phyloP scores from a whole-genome alignment of 2,113 vertebrate genomes.

The Atherinomorus stipes region DNA sequence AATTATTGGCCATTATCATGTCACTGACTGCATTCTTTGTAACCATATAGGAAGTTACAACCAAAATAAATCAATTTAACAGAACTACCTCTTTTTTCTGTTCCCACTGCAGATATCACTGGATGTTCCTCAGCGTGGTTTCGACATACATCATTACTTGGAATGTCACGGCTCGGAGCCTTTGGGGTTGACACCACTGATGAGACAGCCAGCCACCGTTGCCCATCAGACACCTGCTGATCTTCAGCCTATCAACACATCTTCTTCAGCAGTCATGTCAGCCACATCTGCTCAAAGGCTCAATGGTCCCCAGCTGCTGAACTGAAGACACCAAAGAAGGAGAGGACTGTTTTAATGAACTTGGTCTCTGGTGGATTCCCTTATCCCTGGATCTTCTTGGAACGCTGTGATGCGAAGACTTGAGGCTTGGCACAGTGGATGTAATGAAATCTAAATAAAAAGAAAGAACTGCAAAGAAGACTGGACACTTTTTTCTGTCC shows the following conservation, averaged over 20 bases:
- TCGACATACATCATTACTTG: neutral
- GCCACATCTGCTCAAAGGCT: conserved; percentile 10
- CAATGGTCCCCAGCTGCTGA: neutral
- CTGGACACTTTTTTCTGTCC: neutral
- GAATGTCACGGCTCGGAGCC: conserved; percentile 23
- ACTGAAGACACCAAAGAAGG: neutral
- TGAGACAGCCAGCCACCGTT: neutral
- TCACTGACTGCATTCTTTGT: too few species aligned
- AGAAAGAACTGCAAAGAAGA: neutral
- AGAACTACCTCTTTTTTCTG: neutral
- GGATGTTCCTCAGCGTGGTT: neutral
- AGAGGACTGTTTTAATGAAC: neutral
- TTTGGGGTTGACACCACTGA: neutral
- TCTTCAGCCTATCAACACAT: conserved; percentile 12
- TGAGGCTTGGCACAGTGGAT: conserved; percentile 4
- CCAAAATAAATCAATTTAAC: neutral
- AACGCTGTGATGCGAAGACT: neutral
- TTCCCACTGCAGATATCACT: conserved; percentile 35
- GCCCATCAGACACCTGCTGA: neutral
- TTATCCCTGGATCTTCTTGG: neutral
- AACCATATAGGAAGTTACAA: too few species aligned
- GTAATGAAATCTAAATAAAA: neutral
- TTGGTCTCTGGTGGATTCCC: neutral
- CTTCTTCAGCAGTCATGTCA: conserved; percentile 27
- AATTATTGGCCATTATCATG: too few species aligned